phyloP scores from a whole-genome alignment of 1,140 invertebrate species.

The Drosophila lacertosa region DNA sequence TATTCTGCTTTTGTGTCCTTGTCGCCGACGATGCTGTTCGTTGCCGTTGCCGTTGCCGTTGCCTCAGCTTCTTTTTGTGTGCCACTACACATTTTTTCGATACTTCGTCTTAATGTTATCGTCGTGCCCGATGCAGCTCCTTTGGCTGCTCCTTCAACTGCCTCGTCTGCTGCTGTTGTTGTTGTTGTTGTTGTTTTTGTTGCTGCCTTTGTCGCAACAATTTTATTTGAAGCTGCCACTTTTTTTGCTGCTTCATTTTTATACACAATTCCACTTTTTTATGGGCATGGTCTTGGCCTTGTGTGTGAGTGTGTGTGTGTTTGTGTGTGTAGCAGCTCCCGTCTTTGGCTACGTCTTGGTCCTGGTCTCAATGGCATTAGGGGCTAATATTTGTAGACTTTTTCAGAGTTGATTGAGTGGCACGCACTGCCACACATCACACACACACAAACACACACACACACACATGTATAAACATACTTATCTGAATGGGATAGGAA shows the following conservation, averaged over 20 bases:
- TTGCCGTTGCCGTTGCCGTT: constrained; percentile 11
- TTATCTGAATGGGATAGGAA: constrained; percentile 35
- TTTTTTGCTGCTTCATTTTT: constrained; percentile 75
- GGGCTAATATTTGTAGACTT: constrained; percentile 83
- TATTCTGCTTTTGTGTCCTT: constrained; percentile 79
- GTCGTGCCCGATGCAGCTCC: constrained; percentile 63
- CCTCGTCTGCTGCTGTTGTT: constrained; percentile 19
- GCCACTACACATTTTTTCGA: constrained; percentile 81
- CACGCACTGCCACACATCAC: constrained; percentile 71
- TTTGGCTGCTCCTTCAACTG: constrained; percentile 63
- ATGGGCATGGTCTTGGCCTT: constrained; percentile 51
- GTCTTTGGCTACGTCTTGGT: constrained; percentile 60
- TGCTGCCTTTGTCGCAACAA: constrained; percentile 78
- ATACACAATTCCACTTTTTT: constrained; percentile 80
- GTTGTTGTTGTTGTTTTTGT: constrained; percentile 33
- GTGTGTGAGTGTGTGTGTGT: constrained; percentile 17
- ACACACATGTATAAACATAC: constrained; percentile 16
- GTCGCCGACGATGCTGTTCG: constrained; percentile 28
- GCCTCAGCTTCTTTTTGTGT: constrained; percentile 29
- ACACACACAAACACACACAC: constrained; percentile 23
- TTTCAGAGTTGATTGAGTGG: constrained; percentile 82
- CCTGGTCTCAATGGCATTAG: constrained; percentile 81
- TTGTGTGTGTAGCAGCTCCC: constrained; percentile 19
- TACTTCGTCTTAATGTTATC: constrained; percentile 82
- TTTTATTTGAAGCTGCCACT: constrained; percentile 82